Percentiles rank a stretch among this genome's conserved stretches.
phyloP scores from a whole-genome alignment of 2,888 invertebrate species.

The Orthosia gracilis region DNA sequence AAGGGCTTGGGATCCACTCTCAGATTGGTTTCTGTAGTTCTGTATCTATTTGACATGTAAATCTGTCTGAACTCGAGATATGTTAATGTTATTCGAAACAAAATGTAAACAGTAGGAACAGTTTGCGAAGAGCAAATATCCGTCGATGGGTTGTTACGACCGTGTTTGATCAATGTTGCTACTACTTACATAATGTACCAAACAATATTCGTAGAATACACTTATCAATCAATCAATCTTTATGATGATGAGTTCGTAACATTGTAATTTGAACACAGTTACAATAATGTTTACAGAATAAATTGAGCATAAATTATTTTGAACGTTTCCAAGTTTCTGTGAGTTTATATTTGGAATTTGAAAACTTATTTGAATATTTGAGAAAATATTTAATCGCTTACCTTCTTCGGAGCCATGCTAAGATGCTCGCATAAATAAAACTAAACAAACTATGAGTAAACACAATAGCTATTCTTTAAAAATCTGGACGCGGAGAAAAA shows the following conservation, averaged over 20 bases:
- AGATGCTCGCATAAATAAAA: slow-evolving; percentile 44
- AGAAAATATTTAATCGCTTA: slow-evolving; percentile 67
- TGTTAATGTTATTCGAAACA: slow-evolving; percentile 44
- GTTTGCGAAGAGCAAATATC: slow-evolving; percentile 32
- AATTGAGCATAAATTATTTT: slow-evolving; percentile 1
- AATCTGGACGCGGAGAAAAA: slow-evolving; percentile 69
- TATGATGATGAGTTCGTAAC: slow-evolving; percentile 7
- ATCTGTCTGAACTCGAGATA: slow-evolving; percentile 45
- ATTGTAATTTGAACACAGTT: slow-evolving; percentile 17
- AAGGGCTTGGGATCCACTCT: slow-evolving; percentile 19
- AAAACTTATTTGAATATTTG: slow-evolving; percentile 25
- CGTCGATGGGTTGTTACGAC: slow-evolving; percentile 28
- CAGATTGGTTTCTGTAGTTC: slow-evolving; percentile 21
- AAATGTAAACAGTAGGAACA: slow-evolving; percentile 39
- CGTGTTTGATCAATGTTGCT: slow-evolving; percentile 63
- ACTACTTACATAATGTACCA: slow-evolving; percentile 48
- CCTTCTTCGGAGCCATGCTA: slow-evolving; percentile 87
- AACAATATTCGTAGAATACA: slow-evolving; percentile 27
- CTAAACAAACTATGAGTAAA: slow-evolving; percentile 49
- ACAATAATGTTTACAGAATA: slow-evolving; percentile 9
- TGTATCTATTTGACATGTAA: slow-evolving; percentile 49
- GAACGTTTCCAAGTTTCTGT: slow-evolving; percentile 13
- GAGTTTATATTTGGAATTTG: slow-evolving; percentile 22
- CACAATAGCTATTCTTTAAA: slow-evolving; percentile 58
- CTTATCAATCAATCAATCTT: slow-evolving; percentile 23